A percentile compares a stretch with the other conserved stretches of the same genome.
phyloP scores from a whole-genome alignment of 1,140 invertebrate species.

The Lethocerus indicus region DNA sequence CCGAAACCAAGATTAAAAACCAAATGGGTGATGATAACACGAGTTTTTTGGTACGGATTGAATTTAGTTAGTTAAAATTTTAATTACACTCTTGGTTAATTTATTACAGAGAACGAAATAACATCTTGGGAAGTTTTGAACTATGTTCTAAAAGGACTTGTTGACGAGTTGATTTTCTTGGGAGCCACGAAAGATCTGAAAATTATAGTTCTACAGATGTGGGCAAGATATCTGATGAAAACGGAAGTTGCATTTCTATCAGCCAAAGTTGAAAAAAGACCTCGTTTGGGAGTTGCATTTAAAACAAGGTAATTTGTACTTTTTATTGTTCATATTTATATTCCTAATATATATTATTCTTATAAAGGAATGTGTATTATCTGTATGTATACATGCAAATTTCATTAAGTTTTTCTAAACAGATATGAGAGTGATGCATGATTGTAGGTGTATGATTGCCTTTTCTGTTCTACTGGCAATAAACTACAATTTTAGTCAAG shows the following conservation, averaged over 20 bases:
- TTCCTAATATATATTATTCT: too few relatives aligned
- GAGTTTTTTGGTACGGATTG: too few relatives aligned
- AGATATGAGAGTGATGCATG: too few relatives aligned
- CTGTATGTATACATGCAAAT: too few relatives aligned
- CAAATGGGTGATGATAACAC: slow-evolving; percentile 8
- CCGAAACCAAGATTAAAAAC: slow-evolving; percentile 9
- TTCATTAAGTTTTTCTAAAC: too few relatives aligned
- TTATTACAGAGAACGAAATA: slow-evolving; percentile 23
- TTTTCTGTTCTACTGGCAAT: too few relatives aligned
- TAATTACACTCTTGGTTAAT: background rate
- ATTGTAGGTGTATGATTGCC: too few relatives aligned
- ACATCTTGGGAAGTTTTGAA: slow-evolving; percentile 50
- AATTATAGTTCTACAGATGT: slow-evolving; percentile 37
- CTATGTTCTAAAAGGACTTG: slow-evolving; percentile 30
- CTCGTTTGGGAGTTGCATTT: slow-evolving; percentile 32
- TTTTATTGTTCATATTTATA: too few relatives aligned
- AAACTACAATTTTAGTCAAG: too few relatives aligned
- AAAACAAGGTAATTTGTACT: slow-evolving; percentile 25
- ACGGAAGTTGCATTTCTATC: slow-evolving; percentile 39
- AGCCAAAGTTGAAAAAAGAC: slow-evolving; percentile 24
- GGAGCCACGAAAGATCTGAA: slow-evolving; percentile 36
- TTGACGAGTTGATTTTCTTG: slow-evolving; percentile 37
- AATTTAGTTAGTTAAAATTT: background rate
- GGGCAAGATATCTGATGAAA: slow-evolving; percentile 38
- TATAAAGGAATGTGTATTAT: too few relatives aligned